Evolutionary conservation across 2,797 vertebrate genomes (phyloP).

Genomic region (Propithecus deckenii): DNA sequence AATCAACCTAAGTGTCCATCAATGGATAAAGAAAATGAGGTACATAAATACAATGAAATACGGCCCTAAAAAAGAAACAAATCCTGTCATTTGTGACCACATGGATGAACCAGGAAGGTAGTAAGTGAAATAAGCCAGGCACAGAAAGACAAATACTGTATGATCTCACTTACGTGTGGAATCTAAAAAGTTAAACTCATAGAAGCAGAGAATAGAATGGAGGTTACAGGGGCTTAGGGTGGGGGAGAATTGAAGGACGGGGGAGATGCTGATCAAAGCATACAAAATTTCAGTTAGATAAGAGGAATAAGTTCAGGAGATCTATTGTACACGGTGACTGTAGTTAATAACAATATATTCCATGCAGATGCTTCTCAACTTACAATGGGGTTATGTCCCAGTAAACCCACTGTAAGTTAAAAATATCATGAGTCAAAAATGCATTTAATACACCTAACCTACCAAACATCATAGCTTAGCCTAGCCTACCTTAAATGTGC

Average conservation of each 20-base stretch:
- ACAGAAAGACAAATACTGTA: background rate
- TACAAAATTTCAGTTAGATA: background rate
- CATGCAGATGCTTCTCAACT: background rate
- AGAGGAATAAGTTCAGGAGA: background rate
- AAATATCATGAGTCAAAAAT: background rate
- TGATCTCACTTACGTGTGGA: background rate
- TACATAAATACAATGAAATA: background rate
- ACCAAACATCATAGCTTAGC: background rate
- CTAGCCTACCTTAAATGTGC: background rate
- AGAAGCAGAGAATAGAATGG: background rate
- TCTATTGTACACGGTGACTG: background rate
- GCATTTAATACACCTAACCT: background rate
- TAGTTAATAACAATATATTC: background rate
- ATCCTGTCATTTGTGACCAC: background rate
- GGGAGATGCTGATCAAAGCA: background rate
- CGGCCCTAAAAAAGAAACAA: background rate
- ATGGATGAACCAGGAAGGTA: background rate
- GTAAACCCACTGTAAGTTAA: background rate
- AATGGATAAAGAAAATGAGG: background rate
- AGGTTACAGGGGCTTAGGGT: background rate
- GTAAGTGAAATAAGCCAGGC: background rate
- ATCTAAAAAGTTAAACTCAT: background rate
- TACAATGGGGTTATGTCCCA: background rate
- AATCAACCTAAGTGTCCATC: background rate
- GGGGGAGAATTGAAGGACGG: background rate